Conservation (phyloP, 2,113 vertebrate genomes). For the Mola mola region DNA sequence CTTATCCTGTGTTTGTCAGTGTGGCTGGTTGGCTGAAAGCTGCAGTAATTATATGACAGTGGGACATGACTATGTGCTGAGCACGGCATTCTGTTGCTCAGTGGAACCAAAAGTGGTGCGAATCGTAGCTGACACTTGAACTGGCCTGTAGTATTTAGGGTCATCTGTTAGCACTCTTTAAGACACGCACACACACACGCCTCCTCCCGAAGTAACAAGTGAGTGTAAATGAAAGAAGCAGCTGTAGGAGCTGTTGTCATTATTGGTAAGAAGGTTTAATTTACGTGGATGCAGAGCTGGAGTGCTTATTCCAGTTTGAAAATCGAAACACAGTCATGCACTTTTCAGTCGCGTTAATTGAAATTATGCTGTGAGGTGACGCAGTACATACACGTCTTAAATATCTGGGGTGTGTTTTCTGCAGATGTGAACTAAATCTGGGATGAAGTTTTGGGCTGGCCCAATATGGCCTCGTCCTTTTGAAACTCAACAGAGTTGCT, state of each 20-base stretch:
- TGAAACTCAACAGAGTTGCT: constrained; percentile 45
- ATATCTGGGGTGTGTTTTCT: constrained; percentile 36
- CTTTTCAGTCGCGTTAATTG: constrained; percentile 33
- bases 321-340: constrained; percentile 16
- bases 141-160: constrained; percentile 12
- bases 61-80: constrained; percentile 1
- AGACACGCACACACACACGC: not conserved
- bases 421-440: constrained; percentile 53
- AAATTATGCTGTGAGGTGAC: not conserved
- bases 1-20: constrained; percentile 7
- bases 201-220: not conserved
- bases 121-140: constrained; percentile 25
- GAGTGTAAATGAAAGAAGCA: not conserved
- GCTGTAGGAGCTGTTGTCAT: not conserved
- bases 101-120: not conserved
- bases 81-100: constrained; percentile 5
- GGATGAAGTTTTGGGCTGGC: constrained; percentile 31
- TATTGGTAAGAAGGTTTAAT: not conserved
- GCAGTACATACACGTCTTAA: constrained; percentile 1
- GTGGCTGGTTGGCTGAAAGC: not conserved
- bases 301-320: too few relatives aligned
- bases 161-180: constrained; percentile 19
- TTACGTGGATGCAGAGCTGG: too few relatives aligned
- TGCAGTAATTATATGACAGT: constrained; percentile 28
- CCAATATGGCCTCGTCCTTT: constrained; percentile 45